phyloP scores from a whole-genome alignment of 1,140 invertebrate genomes.

The Drosophila murphyi region DNA sequence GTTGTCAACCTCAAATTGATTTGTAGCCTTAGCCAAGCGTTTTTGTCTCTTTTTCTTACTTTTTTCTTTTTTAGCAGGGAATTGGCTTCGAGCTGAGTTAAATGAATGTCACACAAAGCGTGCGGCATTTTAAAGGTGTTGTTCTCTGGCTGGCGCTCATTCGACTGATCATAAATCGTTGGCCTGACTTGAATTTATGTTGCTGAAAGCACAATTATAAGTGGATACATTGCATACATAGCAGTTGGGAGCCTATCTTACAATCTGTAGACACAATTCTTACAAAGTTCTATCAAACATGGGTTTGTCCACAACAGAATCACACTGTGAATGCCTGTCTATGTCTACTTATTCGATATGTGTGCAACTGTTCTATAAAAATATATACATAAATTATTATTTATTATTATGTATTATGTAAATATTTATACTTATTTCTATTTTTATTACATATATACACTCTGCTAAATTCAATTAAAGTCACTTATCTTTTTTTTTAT shows the following conservation, averaged over 20 bases:
- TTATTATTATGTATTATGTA: too few species aligned
- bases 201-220: slow-evolving; percentile 3
- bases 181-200: not conserved
- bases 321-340: too few species aligned
- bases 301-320: too few species aligned
- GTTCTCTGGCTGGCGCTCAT: not conserved
- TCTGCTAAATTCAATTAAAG: too few species aligned
- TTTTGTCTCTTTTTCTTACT: slow-evolving; percentile 7
- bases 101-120: slow-evolving; percentile 35
- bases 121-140: slow-evolving; percentile 34
- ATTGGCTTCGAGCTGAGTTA: slow-evolving; percentile 13
- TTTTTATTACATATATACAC: too few species aligned
- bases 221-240: not conserved
- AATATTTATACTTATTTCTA: too few species aligned
- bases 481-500: too few species aligned
- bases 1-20: slow-evolving; percentile 82
- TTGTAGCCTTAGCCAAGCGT: slow-evolving; percentile 58
- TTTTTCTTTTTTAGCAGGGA: not conserved
- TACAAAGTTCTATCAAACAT: not conserved
- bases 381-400: too few species aligned
- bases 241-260: too few species aligned
- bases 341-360: too few species aligned
- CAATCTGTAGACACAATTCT: not conserved
- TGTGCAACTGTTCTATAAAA: too few species aligned
- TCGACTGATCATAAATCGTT: slow-evolving; percentile 39